Evolutionary conservation across 2,113 vertebrate genomes (phyloP).

Genomic region (Sclerurus mexicanus): DNA sequence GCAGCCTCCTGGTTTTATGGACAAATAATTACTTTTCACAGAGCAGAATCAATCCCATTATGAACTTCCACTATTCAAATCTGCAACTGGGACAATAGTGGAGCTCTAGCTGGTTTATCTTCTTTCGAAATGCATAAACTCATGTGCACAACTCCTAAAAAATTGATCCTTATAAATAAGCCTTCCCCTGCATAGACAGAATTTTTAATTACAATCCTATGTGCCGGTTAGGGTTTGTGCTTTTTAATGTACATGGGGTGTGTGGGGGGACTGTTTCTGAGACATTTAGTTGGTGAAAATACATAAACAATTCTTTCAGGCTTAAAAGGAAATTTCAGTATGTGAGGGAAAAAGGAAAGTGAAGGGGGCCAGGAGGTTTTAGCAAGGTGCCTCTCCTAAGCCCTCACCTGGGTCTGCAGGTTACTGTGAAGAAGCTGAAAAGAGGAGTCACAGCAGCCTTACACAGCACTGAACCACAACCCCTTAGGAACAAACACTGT

Average conservation of each 20-base stretch:
- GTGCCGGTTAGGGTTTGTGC: conserved; percentile 28
- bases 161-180: conserved; percentile 57
- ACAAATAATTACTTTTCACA: conserved; percentile 67
- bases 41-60: conserved; percentile 51
- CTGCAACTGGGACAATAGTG: conserved; percentile 53
- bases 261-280: neutral
- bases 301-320: neutral
- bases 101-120: neutral
- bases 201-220: conserved; percentile 63
- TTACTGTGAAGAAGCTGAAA: neutral
- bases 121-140: conserved; percentile 49
- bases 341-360: neutral
- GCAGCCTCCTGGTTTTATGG: conserved; percentile 44
- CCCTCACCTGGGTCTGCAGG: neutral
- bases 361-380: neutral
- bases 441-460: neutral
- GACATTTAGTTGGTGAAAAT: neutral
- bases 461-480: neutral
- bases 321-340: neutral
- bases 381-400: neutral
- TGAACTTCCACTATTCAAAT: conserved; percentile 46
- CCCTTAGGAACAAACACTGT: conserved; percentile 9
- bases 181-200: conserved; percentile 38
- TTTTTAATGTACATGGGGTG: neutral
- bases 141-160: conserved; percentile 33